Base-by-base conservation (phyloP, 2,888 invertebrate species). In the Muschampia plurimacula region DNA sequence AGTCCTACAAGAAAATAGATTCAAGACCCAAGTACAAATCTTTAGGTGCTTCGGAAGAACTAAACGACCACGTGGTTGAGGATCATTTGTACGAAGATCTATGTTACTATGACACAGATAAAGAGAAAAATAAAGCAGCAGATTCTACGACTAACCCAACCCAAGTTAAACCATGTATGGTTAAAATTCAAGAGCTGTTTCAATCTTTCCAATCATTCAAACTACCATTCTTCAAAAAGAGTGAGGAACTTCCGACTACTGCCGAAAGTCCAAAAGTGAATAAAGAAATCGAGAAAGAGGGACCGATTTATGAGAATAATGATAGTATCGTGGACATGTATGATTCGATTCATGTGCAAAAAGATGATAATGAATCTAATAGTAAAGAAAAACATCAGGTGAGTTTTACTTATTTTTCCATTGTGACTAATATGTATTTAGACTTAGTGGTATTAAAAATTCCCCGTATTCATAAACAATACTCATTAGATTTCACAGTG, bases 1-100 rank as follows among this genome's bases (percentile, higher is more conserved):
- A 86, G 75, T 80, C 84, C 2, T 83, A 79, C 68, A 90, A 82
- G 66, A 89, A 85, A 69, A 77, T 82, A n/a, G 92, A 90, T 59
- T 74, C 80, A 0, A 87, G 82, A 79, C 81, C 85, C 1, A 92
- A 91, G 80, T 91, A 91, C 71, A 92, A 88, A 79, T 88, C 92
- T 15, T 73, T 91, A 57, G 82, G 88, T 4, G 81, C 85, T 12
- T 75, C 87, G 15, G 89, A 91, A 73, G 89, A 90, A 74, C 57
- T 85, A 0, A 81, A 77, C 49, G 86, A 86, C n/a, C 87, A 86
- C 4, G 36, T 4, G 36, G 36, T 85, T 2, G 93, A 93, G 67
- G 94, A 94, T 60, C 94, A 94, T 79, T 88, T 93, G 52, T 94
- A 93, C 66, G 94, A 94, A 85, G 94, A 93, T 72, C 78, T 93